phyloP scores from a whole-genome alignment of 2,113 vertebrate species.

The Aptenodytes patagonicus region DNA sequence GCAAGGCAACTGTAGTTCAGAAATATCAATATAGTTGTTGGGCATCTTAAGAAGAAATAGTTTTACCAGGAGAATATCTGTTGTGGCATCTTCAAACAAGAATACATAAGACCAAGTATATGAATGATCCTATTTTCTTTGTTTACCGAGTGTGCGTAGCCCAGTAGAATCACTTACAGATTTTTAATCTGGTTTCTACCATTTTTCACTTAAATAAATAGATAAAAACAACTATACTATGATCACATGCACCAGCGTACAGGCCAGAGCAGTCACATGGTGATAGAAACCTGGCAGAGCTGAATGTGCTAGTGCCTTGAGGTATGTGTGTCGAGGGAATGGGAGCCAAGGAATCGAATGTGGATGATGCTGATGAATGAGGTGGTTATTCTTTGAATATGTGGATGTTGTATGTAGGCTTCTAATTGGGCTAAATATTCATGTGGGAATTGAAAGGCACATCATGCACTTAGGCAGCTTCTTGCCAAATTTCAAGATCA shows the following conservation, averaged over 20 bases:
- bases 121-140: neutral
- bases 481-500: neutral
- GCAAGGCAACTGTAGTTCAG: neutral
- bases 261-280: neutral
- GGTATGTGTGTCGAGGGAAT: neutral
- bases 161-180: neutral
- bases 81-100: neutral
- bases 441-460: neutral
- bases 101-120: neutral
- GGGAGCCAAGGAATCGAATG: neutral
- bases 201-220: neutral
- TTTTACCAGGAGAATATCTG: neutral
- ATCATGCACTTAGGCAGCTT: neutral
- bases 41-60: neutral
- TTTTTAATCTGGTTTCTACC: neutral
- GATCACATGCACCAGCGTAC: rapidly evolving
- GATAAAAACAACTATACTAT: neutral
- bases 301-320: neutral
- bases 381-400: neutral
- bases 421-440: neutral
- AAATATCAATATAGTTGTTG: neutral
- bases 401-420: neutral
- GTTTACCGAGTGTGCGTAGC: neutral
- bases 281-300: neutral
- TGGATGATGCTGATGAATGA: neutral